These are phyloP conservation scores for Ptychadena robeensis DNA, from an alignment of 2,797 vertebrate genomes.

Conservation along the genomic window DNA sequence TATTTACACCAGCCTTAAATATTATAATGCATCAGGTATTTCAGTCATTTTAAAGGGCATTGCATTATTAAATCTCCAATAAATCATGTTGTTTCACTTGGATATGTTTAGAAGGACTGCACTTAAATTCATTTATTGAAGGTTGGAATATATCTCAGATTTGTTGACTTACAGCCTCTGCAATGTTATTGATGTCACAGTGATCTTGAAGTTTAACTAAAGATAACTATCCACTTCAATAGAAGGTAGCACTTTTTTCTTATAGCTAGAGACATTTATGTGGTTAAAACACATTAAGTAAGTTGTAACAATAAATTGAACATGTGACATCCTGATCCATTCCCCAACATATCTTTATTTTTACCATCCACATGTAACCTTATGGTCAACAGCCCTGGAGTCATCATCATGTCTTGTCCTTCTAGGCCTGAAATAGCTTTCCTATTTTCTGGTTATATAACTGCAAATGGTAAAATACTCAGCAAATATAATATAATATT, in stretches of 20 bases:
- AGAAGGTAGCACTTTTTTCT: not conserved
- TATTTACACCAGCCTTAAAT: conserved; percentile 3
- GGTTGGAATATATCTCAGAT: not conserved
- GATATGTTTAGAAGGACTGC: conserved; percentile 9
- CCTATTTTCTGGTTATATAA: too few species aligned
- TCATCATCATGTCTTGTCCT: too few species aligned
- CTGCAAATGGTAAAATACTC: too few species aligned
- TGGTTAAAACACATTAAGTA: not conserved
- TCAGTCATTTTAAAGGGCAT: conserved; percentile 44
- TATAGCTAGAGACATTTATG: not conserved
- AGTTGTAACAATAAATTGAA: not conserved
- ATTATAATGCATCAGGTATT: conserved; percentile 4
- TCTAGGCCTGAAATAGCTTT: too few species aligned
- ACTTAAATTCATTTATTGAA: conserved; percentile 3
- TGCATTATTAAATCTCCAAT: conserved; percentile 27
- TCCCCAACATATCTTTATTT: too few species aligned
- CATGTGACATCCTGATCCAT: not conserved
- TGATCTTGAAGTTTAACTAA: conserved; percentile 28
- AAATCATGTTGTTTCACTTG: conserved; percentile 23
- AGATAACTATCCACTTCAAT: not conserved
- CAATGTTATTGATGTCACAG: conserved; percentile 26
- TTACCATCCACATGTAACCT: too few species aligned
- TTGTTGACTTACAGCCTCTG: conserved; percentile 10
- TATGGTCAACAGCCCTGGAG: too few species aligned
- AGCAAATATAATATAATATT: too few species aligned